Evolutionary conservation across 2,888 invertebrate genomes (phyloP).

Genomic region (Trisateles emortualis): DNA sequence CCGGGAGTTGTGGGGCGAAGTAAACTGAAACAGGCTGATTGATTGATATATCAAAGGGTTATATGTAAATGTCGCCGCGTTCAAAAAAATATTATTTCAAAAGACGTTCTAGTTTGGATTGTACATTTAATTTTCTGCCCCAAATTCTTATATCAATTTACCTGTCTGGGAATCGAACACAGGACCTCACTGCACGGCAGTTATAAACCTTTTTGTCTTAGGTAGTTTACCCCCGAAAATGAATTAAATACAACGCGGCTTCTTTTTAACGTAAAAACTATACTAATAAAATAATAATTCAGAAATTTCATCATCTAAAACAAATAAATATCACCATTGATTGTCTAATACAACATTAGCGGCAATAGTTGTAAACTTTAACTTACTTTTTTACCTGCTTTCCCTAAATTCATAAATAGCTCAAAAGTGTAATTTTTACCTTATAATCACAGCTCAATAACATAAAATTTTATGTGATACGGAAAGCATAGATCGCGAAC

Average conservation of each 20-base stretch:
- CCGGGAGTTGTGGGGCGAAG: too few relatives aligned
- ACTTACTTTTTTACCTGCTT: constrained; percentile 23
- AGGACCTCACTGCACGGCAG: too few relatives aligned
- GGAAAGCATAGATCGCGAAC: constrained; percentile 60
- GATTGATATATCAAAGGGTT: too few relatives aligned
- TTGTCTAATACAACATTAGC: constrained; percentile 44
- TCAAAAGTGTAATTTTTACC: constrained; percentile 27
- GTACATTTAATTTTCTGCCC: too few relatives aligned
- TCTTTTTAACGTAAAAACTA: background rate
- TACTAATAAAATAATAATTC: background rate
- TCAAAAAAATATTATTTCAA: too few relatives aligned
- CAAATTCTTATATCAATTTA: too few relatives aligned
- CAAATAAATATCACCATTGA: constrained; percentile 13
- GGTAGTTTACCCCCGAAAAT: too few relatives aligned
- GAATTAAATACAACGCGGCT: background rate
- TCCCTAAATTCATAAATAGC: constrained; percentile 30
- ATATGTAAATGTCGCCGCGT: too few relatives aligned
- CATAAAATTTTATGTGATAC: constrained; percentile 64
- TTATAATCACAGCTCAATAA: constrained; percentile 48
- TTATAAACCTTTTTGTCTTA: too few relatives aligned
- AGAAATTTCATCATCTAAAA: constrained; percentile 11
- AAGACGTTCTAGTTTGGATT: too few relatives aligned
- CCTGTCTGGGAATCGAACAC: too few relatives aligned
- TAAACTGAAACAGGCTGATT: too few relatives aligned
- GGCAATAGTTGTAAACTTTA: constrained; percentile 49